These are phyloP conservation scores for Gryllus bimaculatus DNA, from an alignment of 1,140 invertebrate genomes.

Conservation along the genomic window DNA sequence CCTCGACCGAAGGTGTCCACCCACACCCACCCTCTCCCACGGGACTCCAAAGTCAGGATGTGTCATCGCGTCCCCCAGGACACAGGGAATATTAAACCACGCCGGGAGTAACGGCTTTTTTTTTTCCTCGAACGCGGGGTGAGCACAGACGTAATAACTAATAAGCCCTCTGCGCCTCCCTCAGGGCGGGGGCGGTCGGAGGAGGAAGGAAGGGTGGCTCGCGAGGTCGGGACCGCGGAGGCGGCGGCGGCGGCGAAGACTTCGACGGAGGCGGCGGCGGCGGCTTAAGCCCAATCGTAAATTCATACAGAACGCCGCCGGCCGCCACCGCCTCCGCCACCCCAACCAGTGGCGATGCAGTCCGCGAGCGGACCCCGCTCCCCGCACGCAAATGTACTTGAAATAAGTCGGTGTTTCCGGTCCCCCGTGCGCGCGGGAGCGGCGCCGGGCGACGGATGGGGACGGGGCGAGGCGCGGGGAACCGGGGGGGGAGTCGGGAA, in stretches of 20 bases:
- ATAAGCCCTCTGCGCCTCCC: not conserved
- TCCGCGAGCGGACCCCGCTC: not conserved
- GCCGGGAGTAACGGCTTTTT: not conserved
- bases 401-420: not conserved
- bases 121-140: not conserved
- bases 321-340: no score
- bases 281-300: conserved; percentile 3
- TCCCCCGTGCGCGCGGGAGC: not conserved
- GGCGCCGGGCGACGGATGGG: not conserved
- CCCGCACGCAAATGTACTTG: conserved; percentile 2
- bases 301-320: not conserved
- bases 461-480: no score
- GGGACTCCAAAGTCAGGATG: not conserved
- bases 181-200: not conserved
- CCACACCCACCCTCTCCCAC: not conserved
- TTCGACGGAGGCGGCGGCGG: no score
- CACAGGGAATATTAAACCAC: not conserved
- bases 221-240: no score
- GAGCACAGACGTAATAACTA: not conserved
- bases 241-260: no score
- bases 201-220: not conserved
- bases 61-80: not conserved
- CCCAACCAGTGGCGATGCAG: no score
- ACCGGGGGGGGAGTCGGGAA: not conserved
- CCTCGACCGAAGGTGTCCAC: not conserved